Evolutionary conservation across 2,113 vertebrate genomes (phyloP).

Genomic region (Myanophis thanlyinensis): DNA sequence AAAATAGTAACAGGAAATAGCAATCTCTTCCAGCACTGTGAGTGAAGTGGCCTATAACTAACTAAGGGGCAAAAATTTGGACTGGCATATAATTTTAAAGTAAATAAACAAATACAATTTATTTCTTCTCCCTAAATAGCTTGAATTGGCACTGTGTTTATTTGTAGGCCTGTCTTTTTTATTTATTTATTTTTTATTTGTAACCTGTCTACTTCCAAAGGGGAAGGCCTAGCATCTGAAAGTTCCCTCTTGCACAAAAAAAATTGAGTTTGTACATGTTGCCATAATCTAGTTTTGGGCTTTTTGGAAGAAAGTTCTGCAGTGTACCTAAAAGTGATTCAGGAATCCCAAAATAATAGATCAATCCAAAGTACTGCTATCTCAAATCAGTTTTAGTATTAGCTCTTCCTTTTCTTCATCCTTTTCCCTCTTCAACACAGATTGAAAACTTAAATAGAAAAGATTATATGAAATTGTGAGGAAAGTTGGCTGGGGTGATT

Average conservation of each 20-base stretch:
- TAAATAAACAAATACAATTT: background rate
- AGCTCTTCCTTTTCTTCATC: background rate
- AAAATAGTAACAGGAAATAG: slow-evolving; percentile 79
- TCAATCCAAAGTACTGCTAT: background rate
- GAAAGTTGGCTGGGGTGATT: background rate
- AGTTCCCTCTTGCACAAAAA: background rate
- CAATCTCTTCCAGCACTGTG: slow-evolving; percentile 92
- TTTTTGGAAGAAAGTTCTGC: background rate
- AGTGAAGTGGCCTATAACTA: slow-evolving; percentile 53
- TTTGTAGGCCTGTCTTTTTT: too few relatives aligned
- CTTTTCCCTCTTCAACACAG: background rate
- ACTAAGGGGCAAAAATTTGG: background rate
- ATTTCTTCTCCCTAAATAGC: background rate
- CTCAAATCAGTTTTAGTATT: background rate
- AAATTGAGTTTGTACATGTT: background rate
- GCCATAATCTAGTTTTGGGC: background rate
- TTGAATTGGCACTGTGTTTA: background rate
- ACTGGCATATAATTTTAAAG: background rate
- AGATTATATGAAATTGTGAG: background rate
- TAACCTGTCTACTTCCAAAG: background rate
- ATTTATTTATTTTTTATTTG: too few relatives aligned
- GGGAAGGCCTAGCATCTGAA: background rate
- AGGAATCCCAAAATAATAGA: background rate
- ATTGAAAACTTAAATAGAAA: background rate
- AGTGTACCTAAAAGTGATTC: background rate